Base-by-base conservation (phyloP, 2,797 vertebrate species). In the Sebastes baramenuke region DNA sequence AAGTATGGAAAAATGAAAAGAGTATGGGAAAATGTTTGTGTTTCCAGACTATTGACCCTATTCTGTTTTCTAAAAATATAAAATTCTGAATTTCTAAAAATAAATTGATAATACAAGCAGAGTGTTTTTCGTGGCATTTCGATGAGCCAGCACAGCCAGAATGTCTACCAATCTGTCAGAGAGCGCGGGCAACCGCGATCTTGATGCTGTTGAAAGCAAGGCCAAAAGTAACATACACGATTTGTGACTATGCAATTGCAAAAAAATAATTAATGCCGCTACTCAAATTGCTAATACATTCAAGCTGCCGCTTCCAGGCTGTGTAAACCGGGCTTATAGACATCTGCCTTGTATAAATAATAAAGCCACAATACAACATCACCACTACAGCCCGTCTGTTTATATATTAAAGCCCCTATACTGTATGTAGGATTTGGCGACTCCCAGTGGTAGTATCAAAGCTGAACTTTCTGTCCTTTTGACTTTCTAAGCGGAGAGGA, bases 401-500 rank as follows among this genome's bases (percentile, higher is more conserved):
- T 36, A 29, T 32, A 32, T 59, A 14, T 34, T 38, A 52, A 56
- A 22, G 49, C 27, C 20, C 2, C 7, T 8, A 2, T 27, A 42
- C 38, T 42, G 38, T 42, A 18, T 58, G 27, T 29, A 56, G n/a
- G 52, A 27, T 20, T 14, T 65, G 30, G 18, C 0, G 2, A 24
- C 22, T 25, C 34, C 32, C 2, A 2, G n/a, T 25, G 32, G 34
- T 27, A 4, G 12, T 5, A 14, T 62, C n/a, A 22, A 42, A 71
- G 0, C 12, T 30, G 64, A 10, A 75, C 42, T 38, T 18, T 62
- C 3, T 52, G 49, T 64, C 3, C 4, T n/a, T 75, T 29, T 75
- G 11, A 67, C 84, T 56, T 77, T 13, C 25, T 18, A 38, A 99
- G 98, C 97, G 84, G 97, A 98, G 91, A 98, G 95, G 88, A 97